These are phyloP conservation scores for Drosophila prolongata DNA, from an alignment of 2,888 invertebrate genomes.

Conservation along the genomic window DNA sequence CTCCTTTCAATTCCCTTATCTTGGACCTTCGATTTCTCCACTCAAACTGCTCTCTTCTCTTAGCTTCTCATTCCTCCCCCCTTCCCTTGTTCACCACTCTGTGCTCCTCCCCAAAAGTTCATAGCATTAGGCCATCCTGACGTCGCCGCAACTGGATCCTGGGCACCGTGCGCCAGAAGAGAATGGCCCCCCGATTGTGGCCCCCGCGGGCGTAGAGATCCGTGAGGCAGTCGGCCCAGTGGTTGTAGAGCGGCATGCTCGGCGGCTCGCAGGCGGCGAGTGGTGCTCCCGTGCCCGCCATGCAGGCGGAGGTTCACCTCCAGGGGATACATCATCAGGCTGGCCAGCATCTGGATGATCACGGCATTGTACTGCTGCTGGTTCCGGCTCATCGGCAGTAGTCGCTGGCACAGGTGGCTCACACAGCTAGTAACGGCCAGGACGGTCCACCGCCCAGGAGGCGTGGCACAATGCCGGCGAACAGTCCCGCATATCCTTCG, in stretches of 20 bases:
- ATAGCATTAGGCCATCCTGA: not conserved
- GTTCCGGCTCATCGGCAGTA: not conserved
- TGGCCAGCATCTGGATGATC: constrained; percentile 46
- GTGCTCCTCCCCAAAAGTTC: too few species aligned
- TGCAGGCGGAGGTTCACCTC: constrained; percentile 59
- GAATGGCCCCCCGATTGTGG: constrained; percentile 49
- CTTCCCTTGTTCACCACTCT: too few species aligned
- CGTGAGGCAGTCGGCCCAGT: constrained; percentile 57
- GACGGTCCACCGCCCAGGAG: constrained; percentile 45
- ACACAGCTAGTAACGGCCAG: constrained; percentile 39
- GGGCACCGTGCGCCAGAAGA: constrained; percentile 55
- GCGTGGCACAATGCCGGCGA: constrained; percentile 55
- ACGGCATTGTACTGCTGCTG: constrained; percentile 36
- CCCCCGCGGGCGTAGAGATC: constrained; percentile 57
- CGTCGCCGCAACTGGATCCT: constrained; percentile 23
- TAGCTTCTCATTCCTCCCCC: too few species aligned
- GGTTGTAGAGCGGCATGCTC: constrained; percentile 57
- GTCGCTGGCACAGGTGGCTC: constrained; percentile 21
- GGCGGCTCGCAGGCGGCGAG: constrained; percentile 59
- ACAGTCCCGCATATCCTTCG: constrained; percentile 46
- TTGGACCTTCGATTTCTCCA: too few species aligned
- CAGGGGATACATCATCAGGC: constrained; percentile 49
- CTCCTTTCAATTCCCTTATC: too few species aligned
- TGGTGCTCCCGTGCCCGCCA: constrained; percentile 58
- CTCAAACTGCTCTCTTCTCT: too few species aligned